phyloP scores from a whole-genome alignment of 2,113 vertebrate genomes.

The Cromileptes altivelis region DNA sequence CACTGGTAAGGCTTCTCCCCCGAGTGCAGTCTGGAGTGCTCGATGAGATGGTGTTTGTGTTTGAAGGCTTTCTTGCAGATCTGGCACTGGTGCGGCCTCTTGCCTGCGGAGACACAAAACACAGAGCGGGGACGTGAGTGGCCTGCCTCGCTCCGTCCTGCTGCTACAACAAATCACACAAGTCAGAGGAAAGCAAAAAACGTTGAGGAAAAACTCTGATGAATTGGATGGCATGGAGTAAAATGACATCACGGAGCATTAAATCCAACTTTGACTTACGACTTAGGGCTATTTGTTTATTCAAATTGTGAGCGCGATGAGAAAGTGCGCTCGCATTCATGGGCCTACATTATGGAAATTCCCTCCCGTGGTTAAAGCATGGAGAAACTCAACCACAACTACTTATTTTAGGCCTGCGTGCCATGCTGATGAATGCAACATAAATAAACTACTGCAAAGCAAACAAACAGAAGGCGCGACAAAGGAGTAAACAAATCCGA shows the following conservation, averaged over 20 bases:
- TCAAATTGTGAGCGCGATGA: constrained; percentile 62
- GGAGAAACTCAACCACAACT: constrained; percentile 71
- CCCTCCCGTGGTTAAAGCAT: constrained; percentile 78
- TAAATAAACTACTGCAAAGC: constrained; percentile 79
- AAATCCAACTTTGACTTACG: constrained; percentile 57
- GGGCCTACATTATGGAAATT: constrained; percentile 77
- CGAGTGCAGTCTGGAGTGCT: constrained; percentile 98
- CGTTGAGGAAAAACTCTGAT: constrained; percentile 61
- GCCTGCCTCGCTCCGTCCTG: not conserved
- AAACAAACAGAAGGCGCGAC: constrained; percentile 73
- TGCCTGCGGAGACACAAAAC: constrained; percentile 89
- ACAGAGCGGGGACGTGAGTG: constrained; percentile 58
- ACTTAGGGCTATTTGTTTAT: constrained; percentile 72
- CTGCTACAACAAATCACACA: constrained; percentile 65
- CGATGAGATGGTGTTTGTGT: constrained; percentile 99
- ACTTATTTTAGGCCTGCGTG: constrained; percentile 72
- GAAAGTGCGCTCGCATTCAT: constrained; percentile 73
- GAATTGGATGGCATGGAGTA: constrained; percentile 67
- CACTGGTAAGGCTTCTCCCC: constrained; percentile 99
- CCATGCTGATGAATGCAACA: constrained; percentile 70
- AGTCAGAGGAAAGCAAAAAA: constrained; percentile 69
- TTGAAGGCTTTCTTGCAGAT: constrained; percentile 99
- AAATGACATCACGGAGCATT: constrained; percentile 66
- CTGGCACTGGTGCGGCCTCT: constrained; percentile 99
- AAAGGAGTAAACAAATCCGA: constrained; percentile 72